Evolutionary conservation across 2,113 vertebrate species (phyloP).

Genomic region (Zosterops lateralis): DNA sequence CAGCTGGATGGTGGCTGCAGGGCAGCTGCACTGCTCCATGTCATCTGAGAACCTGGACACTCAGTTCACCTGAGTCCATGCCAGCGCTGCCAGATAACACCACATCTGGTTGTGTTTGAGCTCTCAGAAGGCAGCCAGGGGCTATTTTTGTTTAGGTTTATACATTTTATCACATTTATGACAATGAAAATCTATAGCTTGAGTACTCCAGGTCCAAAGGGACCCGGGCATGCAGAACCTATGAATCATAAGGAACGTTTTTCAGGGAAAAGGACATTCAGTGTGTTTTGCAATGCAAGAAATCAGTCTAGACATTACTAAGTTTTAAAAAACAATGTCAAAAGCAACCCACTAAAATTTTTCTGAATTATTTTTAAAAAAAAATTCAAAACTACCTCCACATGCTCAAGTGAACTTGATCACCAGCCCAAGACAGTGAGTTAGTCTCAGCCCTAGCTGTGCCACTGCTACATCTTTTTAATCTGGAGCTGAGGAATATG

Average conservation of each 20-base stretch:
- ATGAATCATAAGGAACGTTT: slow-evolving; percentile 64
- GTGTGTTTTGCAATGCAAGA: slow-evolving; percentile 44
- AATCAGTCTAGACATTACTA: slow-evolving; percentile 50
- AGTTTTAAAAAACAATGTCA: slow-evolving; percentile 29
- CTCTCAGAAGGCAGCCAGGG: slow-evolving; percentile 56
- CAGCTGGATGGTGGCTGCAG: not conserved
- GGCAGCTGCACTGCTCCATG: not conserved
- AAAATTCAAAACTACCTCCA: not conserved
- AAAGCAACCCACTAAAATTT: slow-evolving; percentile 34
- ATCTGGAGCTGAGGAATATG: not conserved
- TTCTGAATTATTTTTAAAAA: not conserved
- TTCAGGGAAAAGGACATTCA: not conserved
- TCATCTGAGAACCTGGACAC: not conserved
- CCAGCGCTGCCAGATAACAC: not conserved
- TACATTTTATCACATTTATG: slow-evolving; percentile 66
- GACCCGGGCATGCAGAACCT: not conserved
- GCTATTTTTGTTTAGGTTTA: slow-evolving; percentile 57
- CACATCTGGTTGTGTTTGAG: slow-evolving; percentile 26
- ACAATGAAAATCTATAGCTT: slow-evolving; percentile 23
- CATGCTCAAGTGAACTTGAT: not conserved
- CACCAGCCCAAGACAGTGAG: not conserved
- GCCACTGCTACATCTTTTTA: not conserved
- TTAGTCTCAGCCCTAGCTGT: not conserved
- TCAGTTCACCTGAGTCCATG: not conserved
- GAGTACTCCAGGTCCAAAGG: slow-evolving; percentile 49